Conservation (phyloP, 2,888 invertebrate genomes). For the Drosophila nr. perissopoda region DNA sequence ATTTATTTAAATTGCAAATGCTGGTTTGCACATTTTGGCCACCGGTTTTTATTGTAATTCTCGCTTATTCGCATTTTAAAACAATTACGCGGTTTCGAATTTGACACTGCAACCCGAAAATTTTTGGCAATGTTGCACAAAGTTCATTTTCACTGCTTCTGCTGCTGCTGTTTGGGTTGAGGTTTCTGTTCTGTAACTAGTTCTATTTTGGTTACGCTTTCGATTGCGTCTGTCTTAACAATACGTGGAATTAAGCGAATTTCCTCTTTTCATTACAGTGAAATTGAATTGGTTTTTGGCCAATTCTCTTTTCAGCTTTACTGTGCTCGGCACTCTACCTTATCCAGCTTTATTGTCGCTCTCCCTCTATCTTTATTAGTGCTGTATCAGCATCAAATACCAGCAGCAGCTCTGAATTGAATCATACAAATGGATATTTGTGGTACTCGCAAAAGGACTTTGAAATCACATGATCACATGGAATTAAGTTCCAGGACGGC, state of each 20-base stretch:
- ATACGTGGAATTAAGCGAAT: constrained; percentile 74
- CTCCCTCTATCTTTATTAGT: constrained; percentile 23
- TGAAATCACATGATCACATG: background rate
- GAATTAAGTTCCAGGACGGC: background rate
- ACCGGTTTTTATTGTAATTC: constrained; percentile 46
- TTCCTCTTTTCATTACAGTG: constrained; percentile 73
- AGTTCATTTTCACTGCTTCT: constrained; percentile 28
- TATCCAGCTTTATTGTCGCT: background rate
- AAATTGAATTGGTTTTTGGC: constrained; percentile 71
- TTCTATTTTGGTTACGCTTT: constrained; percentile 37
- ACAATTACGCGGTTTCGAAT: constrained; percentile 77
- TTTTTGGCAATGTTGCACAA: constrained; percentile 18
- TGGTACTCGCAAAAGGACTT: constrained; percentile 5
- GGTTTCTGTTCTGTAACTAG: constrained; percentile 20
- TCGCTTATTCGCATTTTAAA: constrained; percentile 70
- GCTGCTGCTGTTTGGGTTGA: constrained; percentile 1
- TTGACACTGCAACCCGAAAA: constrained; percentile 60
- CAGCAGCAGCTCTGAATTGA: constrained; percentile 25
- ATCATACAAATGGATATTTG: constrained; percentile 36
- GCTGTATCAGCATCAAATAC: constrained; percentile 6
- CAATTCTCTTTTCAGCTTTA: background rate
- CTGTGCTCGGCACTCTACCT: background rate
- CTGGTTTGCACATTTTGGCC: constrained; percentile 10
- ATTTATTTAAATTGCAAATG: constrained; percentile 66
- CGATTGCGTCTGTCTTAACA: constrained; percentile 63